Conservation (phyloP, 2,113 vertebrate genomes). For the Holacanthus passer region DNA sequence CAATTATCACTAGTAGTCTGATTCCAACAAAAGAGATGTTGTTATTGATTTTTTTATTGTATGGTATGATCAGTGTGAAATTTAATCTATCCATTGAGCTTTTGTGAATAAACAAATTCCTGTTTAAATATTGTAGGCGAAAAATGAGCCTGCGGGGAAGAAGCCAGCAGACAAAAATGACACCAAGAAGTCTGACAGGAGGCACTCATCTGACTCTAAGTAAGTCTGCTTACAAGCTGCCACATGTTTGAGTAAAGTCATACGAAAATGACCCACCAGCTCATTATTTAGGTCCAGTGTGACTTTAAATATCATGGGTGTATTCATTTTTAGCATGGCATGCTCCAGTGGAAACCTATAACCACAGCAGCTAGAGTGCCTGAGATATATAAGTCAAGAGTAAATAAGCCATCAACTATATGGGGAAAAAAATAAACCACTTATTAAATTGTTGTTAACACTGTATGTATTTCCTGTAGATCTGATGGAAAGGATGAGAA, state of each 20-base stretch:
- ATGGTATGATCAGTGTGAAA: neutral
- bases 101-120: neutral
- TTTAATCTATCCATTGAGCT: neutral
- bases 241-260: neutral
- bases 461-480: constrained; percentile 54
- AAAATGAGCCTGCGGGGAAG: constrained; percentile 96
- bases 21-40: neutral
- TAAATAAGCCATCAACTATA: neutral
- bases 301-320: neutral
- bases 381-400: neutral
- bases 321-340: neutral
- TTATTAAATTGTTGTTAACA: neutral
- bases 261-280: neutral
- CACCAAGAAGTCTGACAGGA: constrained; percentile 85
- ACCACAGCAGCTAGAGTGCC: neutral
- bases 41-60: neutral
- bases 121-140: constrained; percentile 85
- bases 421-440: neutral
- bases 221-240: constrained; percentile 72
- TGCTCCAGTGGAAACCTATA: neutral
- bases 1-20: too few species aligned
- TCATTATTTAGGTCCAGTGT: neutral
- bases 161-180: constrained; percentile 90
- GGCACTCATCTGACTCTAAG: constrained; percentile 90
- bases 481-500: constrained; percentile 90